Evolutionary conservation across 1,140 invertebrate species (phyloP).

Genomic region (Archivesica marissinica): DNA sequence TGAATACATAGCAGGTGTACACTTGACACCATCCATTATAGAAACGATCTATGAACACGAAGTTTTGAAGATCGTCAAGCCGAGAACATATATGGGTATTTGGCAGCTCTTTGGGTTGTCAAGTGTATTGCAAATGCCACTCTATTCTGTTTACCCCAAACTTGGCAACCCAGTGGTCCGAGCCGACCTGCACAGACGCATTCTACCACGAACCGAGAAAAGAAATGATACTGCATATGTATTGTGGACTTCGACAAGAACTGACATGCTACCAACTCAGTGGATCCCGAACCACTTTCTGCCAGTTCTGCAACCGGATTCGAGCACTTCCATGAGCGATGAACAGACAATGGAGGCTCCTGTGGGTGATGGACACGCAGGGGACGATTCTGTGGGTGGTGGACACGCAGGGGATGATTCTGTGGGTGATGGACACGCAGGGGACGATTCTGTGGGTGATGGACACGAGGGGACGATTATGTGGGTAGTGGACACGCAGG

Average conservation of each 20-base stretch:
- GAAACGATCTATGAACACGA: constrained; percentile 15
- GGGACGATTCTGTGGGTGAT: too few relatives aligned
- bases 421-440: too few relatives aligned
- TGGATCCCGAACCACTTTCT: constrained; percentile 43
- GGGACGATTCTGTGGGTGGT: too few relatives aligned
- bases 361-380: too few relatives aligned
- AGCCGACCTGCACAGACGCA: neutral
- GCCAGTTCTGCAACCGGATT: constrained; percentile 26
- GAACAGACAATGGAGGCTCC: too few relatives aligned
- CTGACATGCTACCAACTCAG: neutral
- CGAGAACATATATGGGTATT: constrained; percentile 9
- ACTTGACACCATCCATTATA: neutral
- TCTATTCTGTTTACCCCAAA: constrained; percentile 13
- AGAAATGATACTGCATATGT: neutral
- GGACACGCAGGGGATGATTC: too few relatives aligned
- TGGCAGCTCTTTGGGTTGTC: constrained; percentile 12
- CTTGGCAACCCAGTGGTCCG: constrained; percentile 1
- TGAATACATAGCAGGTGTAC: neutral
- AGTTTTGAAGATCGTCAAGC: neutral
- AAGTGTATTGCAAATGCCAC: neutral
- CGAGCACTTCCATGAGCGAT: too few relatives aligned
- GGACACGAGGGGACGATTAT: too few relatives aligned
- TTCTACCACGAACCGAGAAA: neutral
- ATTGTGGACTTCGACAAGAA: constrained; percentile 26
- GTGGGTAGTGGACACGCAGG: too few relatives aligned